These are phyloP conservation scores for Limnephilus rhombicus DNA, from an alignment of 2,888 invertebrate species.

Conservation along the genomic window DNA sequence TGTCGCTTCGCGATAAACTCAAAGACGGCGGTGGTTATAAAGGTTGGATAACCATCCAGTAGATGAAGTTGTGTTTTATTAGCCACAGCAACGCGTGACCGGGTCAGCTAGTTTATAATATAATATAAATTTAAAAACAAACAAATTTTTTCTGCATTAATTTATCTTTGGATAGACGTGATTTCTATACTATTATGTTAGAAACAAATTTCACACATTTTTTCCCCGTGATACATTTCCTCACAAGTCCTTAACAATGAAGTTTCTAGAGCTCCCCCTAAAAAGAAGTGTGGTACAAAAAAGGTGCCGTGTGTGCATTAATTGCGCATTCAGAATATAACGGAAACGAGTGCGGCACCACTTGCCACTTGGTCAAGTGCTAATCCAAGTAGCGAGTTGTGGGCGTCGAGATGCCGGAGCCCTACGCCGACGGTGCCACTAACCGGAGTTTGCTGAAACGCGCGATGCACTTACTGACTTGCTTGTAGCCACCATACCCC, in stretches of 20 bases:
- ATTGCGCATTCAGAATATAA: background rate
- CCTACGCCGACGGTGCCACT: background rate
- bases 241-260: background rate
- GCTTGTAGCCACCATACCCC: background rate
- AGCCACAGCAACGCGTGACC: no score
- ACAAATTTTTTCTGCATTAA: no score
- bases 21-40: no score
- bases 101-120: no score
- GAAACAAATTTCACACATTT: background rate
- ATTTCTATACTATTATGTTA: background rate
- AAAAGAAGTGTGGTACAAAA: background rate
- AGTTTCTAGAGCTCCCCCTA: background rate
- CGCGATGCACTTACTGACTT: background rate
- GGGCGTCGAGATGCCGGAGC: background rate
- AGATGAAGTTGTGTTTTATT: no score
- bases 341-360: background rate
- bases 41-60: no score
- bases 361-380: background rate
- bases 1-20: no score
- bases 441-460: background rate
- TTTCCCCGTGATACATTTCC: background rate
- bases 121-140: no score
- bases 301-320: background rate
- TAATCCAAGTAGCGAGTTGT: background rate
- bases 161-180: background rate